These are phyloP conservation scores for Prunella fulvescens DNA, from an alignment of 2,113 vertebrate genomes.

Conservation along the genomic window DNA sequence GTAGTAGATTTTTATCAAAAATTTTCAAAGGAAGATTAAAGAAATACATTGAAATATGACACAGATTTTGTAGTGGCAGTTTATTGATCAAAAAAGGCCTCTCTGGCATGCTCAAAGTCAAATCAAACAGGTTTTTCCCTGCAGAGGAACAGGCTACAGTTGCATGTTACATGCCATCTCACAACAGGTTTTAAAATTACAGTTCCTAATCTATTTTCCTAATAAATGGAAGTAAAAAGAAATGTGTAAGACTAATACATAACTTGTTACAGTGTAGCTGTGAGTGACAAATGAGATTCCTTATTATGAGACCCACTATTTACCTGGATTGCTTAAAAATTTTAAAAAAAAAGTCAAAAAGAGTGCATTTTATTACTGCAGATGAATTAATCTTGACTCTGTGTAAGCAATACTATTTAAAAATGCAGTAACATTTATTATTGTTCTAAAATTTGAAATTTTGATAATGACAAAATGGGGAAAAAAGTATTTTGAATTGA, in stretches of 20 bases:
- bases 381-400: not conserved
- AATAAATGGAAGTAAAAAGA: not conserved
- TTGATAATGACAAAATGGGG: not conserved
- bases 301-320: not conserved
- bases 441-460: not conserved
- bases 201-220: not conserved
- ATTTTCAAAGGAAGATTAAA: not conserved
- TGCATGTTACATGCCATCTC: accelerated
- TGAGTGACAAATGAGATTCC: not conserved
- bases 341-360: not conserved
- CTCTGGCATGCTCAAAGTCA: not conserved
- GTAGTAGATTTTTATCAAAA: not conserved
- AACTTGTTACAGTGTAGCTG: not conserved
- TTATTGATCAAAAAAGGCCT: not conserved
- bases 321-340: not conserved
- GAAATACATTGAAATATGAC: not conserved
- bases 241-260: not conserved
- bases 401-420: not conserved
- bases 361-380: not conserved
- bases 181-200: not conserved
- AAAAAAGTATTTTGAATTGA: not conserved
- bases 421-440: not conserved
- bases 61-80: not conserved
- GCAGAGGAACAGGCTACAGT: not conserved
- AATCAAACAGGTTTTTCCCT: not conserved